Conservation (phyloP, 2,888 invertebrate species). For the Callyntrura guangdongensis region DNA sequence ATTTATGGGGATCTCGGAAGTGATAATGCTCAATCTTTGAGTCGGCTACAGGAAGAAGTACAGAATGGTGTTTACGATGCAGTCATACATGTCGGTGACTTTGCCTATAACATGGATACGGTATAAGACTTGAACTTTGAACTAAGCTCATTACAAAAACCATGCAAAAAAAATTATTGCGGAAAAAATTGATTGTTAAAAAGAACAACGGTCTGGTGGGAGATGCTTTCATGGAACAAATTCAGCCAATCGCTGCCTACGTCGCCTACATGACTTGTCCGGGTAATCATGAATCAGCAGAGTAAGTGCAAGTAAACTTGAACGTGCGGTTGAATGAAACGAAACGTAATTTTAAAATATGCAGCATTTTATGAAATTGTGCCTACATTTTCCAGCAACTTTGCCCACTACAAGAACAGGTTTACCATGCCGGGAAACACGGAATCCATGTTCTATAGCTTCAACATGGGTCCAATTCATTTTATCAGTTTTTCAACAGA, state of each 20-base stretch:
- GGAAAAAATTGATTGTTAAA: no score
- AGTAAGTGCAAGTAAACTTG: constrained; percentile 77
- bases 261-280: constrained; percentile 97
- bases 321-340: no score
- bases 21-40: constrained; percentile 94
- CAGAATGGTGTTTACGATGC: constrained; percentile 93
- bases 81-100: constrained; percentile 96
- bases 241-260: constrained; percentile 95
- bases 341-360: no score
- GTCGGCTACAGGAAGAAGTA: constrained; percentile 93
- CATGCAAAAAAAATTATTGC: no score
- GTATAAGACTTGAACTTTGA: no score
- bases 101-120: constrained; percentile 97
- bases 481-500: constrained; percentile 97
- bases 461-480: constrained; percentile 95
- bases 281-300: constrained; percentile 87
- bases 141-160: no score
- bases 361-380: no score
- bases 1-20: constrained; percentile 98
- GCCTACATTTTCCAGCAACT: constrained; percentile 93
- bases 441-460: constrained; percentile 93
- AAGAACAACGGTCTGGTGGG: constrained; percentile 92
- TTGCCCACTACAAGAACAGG: constrained; percentile 96
- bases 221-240: constrained; percentile 97
- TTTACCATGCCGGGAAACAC: constrained; percentile 95